Evolutionary conservation across 2,888 invertebrate species (phyloP).

Genomic region (Agrochola litura): DNA sequence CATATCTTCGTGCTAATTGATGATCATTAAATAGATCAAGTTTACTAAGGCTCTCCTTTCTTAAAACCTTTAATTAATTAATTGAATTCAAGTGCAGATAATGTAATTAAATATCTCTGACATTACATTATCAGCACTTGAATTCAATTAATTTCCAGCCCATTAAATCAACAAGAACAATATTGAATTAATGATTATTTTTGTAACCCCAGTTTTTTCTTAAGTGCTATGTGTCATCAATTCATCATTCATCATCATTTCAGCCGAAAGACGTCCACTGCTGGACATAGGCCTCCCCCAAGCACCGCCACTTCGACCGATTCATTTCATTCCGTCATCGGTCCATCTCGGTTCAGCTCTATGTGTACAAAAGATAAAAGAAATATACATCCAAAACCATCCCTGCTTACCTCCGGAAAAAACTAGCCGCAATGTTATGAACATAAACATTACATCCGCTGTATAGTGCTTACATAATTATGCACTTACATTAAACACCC

Average conservation of each 20-base stretch:
- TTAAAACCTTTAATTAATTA: no score
- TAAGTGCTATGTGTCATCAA: background rate
- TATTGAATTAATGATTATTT: background rate
- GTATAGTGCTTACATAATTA: slow-evolving; percentile 30
- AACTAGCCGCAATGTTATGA: background rate
- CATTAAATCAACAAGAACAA: background rate
- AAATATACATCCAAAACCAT: background rate
- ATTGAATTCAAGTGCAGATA: no score
- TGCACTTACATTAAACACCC: slow-evolving; percentile 40
- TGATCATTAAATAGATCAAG: background rate
- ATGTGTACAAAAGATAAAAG: background rate
- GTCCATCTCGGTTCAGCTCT: no score
- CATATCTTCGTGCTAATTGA: background rate
- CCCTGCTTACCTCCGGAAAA: background rate
- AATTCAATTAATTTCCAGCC: background rate
- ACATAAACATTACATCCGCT: slow-evolving; percentile 16
- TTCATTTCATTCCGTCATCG: no score
- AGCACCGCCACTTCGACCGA: no score
- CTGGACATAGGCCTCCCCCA: no score
- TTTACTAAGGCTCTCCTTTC: no score
- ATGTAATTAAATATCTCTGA: no score
- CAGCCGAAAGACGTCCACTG: no score
- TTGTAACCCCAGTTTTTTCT: background rate
- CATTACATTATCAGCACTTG: background rate
- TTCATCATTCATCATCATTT: no score